phyloP scores from a whole-genome alignment of 2,113 vertebrate genomes.

The Toxotes chatareus region DNA sequence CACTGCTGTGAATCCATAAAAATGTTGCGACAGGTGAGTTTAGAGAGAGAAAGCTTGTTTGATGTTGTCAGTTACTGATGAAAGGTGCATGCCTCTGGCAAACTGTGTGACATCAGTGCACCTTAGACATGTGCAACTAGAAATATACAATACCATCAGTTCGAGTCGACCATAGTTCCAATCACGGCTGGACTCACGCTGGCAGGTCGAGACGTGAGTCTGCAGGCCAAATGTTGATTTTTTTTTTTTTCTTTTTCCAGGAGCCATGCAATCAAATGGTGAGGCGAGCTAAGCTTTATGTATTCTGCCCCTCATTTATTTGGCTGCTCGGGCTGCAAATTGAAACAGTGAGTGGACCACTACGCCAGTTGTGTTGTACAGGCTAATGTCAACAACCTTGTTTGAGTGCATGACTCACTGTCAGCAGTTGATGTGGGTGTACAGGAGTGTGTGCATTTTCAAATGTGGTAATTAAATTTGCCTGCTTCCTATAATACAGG shows the following conservation, averaged over 20 bases:
- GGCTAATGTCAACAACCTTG: constrained; percentile 53
- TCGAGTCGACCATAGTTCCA: constrained; percentile 6
- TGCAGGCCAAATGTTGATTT: constrained; percentile 12
- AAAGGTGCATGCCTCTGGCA: constrained; percentile 34
- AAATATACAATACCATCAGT: constrained; percentile 15
- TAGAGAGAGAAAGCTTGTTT: constrained; percentile 22
- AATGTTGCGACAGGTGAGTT: constrained; percentile 21
- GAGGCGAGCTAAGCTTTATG: constrained; percentile 30
- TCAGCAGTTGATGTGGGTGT: constrained; percentile 29
- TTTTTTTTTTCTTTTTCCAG: background rate
- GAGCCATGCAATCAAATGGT: constrained; percentile 10
- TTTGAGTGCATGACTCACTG: constrained; percentile 29
- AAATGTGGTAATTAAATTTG: constrained; percentile 59
- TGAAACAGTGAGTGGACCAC: constrained; percentile 24
- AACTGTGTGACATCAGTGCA: constrained; percentile 25
- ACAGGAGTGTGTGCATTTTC: constrained; percentile 11
- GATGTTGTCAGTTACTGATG: constrained; percentile 44
- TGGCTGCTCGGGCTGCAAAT: constrained; percentile 24
- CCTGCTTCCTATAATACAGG: constrained; percentile 25
- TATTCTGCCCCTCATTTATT: constrained; percentile 39
- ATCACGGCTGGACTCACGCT: constrained; percentile 28
- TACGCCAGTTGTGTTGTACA: constrained; percentile 19
- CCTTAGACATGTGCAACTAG: constrained; percentile 18
- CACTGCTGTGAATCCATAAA: constrained; percentile 9
- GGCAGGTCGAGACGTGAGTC: constrained; percentile 24